phyloP scores from a whole-genome alignment of 2,797 vertebrate genomes.

The Cuniculus paca region DNA sequence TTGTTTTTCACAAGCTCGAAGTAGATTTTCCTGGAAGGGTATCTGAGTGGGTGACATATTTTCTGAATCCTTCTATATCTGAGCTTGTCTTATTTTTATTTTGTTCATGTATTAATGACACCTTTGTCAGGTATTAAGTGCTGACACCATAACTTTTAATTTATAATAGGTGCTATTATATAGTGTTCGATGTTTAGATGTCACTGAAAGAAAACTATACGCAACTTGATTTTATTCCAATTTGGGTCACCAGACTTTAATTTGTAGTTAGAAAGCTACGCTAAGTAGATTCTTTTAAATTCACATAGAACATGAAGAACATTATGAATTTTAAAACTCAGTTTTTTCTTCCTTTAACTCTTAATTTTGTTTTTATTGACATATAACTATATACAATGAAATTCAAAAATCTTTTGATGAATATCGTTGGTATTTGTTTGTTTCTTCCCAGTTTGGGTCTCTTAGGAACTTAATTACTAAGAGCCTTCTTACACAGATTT shows the following conservation, averaged over 20 bases:
- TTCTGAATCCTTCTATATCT: background rate
- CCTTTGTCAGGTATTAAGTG: slow-evolving; percentile 7
- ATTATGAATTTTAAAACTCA: slow-evolving; percentile 21
- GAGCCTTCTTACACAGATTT: slow-evolving; percentile 34
- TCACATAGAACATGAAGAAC: background rate
- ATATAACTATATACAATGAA: slow-evolving; percentile 20
- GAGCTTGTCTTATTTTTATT: background rate
- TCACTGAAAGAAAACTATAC: slow-evolving; percentile 17
- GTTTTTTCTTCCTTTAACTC: background rate
- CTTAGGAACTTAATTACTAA: background rate
- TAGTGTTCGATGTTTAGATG: background rate
- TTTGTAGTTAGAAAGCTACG: slow-evolving; percentile 32
- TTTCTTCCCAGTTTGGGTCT: background rate
- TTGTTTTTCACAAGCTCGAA: background rate
- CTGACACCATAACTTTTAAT: background rate
- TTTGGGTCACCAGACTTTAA: slow-evolving; percentile 9
- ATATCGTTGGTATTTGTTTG: background rate
- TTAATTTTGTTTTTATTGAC: slow-evolving; percentile 35
- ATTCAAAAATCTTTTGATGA: slow-evolving; percentile 16
- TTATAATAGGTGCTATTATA: background rate
- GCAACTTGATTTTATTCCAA: slow-evolving; percentile 1
- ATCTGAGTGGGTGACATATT: background rate
- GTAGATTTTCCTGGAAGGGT: background rate
- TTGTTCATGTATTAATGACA: background rate
- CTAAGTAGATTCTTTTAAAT: slow-evolving; percentile 10